Base-by-base conservation (phyloP, 2,113 vertebrate species). In the Delphinus delphis region DNA sequence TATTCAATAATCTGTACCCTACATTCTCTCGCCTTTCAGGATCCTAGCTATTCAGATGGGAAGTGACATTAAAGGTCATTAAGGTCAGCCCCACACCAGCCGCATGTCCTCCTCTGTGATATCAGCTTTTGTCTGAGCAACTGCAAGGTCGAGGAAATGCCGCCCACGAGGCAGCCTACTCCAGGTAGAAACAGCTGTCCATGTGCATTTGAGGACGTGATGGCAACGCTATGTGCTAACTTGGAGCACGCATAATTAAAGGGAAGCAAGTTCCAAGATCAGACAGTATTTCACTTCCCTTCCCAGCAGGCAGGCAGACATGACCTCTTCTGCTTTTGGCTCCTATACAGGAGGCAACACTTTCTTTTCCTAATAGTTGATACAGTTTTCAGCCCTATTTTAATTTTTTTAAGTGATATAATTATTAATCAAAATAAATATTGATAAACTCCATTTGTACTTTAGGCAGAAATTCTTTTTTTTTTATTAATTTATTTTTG, bases 401-500 rank as follows among this genome's bases (percentile, higher is more conserved):
- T 80, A 74, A 71, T 68, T 26, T 26, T 62, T 62, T 26, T n/a
- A 70, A 91, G 65, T 70, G 63, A 74, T 47, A 65, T 5, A 84
- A 62, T 53, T 89, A 65, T 74, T 88, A 91, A 94, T 95, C 36
- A 94, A 93, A 96, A 96, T 83, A 95, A 95, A 90, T 84, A 68
- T 4, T 74, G 33, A 84, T 79, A 83, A 92, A 31, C 25, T 25
- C 47, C 38, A 33, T 74, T 86, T 92, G 13, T 76, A 88, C 38
- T 95, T 93, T 50, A 70, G 31, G 58, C 50, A 87, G 73, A 74
- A 81, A 73, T 85, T 83, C 53, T 92, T 79, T 53, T 53, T 53
- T 53, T 53, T 53, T 53, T 5, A 53, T 17, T 53, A 17, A 53
- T 53, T 53, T 53, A 6, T 53, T 53, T 53, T 53, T 53, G 50